Percentiles rank a stretch among this genome's conserved stretches.
phyloP scores from a whole-genome alignment of 2,113 vertebrate genomes.

The Microcebus tavaratra region DNA sequence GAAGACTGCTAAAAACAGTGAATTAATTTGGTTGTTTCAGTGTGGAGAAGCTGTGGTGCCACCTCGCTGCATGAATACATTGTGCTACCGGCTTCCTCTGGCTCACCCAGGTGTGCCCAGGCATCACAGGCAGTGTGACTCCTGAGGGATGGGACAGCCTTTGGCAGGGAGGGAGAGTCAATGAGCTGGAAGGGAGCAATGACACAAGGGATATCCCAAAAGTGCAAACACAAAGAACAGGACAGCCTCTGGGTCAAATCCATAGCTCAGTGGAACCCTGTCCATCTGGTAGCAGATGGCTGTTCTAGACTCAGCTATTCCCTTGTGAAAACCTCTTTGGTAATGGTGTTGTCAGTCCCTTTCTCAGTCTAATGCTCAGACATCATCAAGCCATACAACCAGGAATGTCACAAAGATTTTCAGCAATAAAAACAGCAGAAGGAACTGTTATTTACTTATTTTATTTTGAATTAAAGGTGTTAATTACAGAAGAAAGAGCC shows the following conservation, averaged over 20 bases:
- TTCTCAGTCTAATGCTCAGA: conserved; percentile 41
- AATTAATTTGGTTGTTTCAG: conserved; percentile 56
- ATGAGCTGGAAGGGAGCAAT: background rate
- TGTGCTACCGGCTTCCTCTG: conserved; percentile 51
- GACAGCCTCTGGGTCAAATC: conserved; percentile 21
- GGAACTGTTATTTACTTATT: background rate
- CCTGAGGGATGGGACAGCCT: background rate
- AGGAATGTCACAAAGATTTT: background rate
- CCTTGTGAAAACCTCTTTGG: conserved; percentile 60
- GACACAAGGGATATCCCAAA: background rate
- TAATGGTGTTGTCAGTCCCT: background rate
- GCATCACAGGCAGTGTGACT: background rate
- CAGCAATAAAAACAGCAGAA: conserved; percentile 10
- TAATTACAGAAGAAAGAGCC: conserved; percentile 36
- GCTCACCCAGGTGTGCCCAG: background rate
- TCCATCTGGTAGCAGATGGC: conserved; percentile 64
- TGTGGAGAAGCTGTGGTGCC: conserved; percentile 18
- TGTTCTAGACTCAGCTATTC: conserved; percentile 39
- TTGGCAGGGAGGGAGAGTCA: background rate
- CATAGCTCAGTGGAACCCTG: conserved; percentile 11
- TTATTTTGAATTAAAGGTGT: conserved; percentile 63
- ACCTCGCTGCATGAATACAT: conserved; percentile 67
- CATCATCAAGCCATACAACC: background rate
- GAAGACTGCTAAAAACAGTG: conserved; percentile 18
- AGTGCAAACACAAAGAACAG: conserved; percentile 35